These are phyloP conservation scores for Danio tinwini DNA, from an alignment of 2,797 vertebrate species.

Conservation along the genomic window DNA sequence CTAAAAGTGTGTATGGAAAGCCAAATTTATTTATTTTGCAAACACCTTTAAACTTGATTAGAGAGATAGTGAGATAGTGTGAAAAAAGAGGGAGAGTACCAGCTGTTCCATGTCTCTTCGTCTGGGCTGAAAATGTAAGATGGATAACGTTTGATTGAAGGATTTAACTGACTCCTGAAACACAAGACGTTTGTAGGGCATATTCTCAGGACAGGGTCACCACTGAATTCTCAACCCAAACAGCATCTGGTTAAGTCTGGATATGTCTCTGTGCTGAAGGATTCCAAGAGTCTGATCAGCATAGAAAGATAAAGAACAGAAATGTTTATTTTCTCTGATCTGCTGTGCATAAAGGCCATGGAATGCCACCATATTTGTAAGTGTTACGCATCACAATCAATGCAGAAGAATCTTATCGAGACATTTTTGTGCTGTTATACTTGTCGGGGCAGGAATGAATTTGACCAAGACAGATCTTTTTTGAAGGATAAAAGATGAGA, in stretches of 20 bases:
- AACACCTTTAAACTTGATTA: constrained; percentile 19
- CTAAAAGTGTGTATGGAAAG: constrained; percentile 8
- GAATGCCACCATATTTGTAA: constrained; percentile 49
- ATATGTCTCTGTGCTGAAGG: constrained; percentile 6
- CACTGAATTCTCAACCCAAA: constrained; percentile 17
- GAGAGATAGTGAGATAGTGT: constrained; percentile 30
- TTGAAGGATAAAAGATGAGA: neutral
- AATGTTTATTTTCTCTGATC: constrained; percentile 31
- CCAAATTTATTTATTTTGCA: constrained; percentile 11
- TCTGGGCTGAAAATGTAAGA: constrained; percentile 35
- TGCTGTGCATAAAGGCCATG: constrained; percentile 18
- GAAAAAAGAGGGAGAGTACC: constrained; percentile 25
- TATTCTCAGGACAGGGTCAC: constrained; percentile 29
- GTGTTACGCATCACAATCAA: constrained; percentile 42
- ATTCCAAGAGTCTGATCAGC: neutral
- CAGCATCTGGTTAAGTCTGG: constrained; percentile 5
- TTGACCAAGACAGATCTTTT: constrained; percentile 6
- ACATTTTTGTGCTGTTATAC: constrained; percentile 44
- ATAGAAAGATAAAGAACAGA: neutral
- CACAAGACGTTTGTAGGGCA: constrained; percentile 10
- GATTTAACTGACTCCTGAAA: constrained; percentile 8
- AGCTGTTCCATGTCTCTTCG: constrained; percentile 42
- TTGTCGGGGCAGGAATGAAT: constrained; percentile 11
- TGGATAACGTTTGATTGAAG: neutral
- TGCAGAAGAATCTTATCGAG: constrained; percentile 48